These are phyloP conservation scores for Oryzias celebensis DNA, from an alignment of 2,113 vertebrate species.

Conservation along the genomic window DNA sequence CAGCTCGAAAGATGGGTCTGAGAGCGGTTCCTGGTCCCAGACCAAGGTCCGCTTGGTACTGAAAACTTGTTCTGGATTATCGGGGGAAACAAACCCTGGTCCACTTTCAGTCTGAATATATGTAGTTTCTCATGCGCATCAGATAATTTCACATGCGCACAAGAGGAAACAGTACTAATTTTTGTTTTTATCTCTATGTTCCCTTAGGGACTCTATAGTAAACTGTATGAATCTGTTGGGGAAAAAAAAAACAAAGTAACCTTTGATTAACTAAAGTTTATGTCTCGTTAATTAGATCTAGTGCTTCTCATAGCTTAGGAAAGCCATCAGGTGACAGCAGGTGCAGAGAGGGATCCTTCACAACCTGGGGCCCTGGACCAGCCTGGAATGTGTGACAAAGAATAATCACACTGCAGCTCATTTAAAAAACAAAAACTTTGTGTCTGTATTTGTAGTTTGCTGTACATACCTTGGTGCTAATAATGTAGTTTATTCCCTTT, in stretches of 20 bases:
- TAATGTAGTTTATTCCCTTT: constrained; percentile 81
- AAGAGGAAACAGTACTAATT: background rate
- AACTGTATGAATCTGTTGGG: background rate
- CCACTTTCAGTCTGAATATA: too few species aligned
- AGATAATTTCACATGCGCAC: too few species aligned
- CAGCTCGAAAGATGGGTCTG: too few species aligned
- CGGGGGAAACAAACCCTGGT: too few species aligned
- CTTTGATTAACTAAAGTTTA: constrained; percentile 41
- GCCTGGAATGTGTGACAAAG: constrained; percentile 40
- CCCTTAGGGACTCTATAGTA: too few species aligned
- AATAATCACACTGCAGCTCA: background rate
- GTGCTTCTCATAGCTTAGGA: constrained; percentile 44
- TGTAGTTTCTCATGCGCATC: too few species aligned
- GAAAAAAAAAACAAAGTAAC: background rate
- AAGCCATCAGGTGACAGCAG: constrained; percentile 63
- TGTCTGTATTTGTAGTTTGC: background rate
- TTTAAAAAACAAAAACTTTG: background rate
- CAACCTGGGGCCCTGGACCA: constrained; percentile 66
- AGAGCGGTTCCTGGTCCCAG: too few species aligned
- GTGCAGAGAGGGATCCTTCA: constrained; percentile 57
- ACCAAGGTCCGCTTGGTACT: too few species aligned
- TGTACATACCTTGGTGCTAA: constrained; percentile 82
- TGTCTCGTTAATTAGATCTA: constrained; percentile 25
- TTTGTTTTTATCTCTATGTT: background rate
- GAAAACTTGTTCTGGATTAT: too few species aligned